A percentile compares a stretch with the other conserved stretches of the same genome.
Evolutionary conservation across 1,140 invertebrate species (phyloP).

Genomic region (Trissolcus basalis): DNA sequence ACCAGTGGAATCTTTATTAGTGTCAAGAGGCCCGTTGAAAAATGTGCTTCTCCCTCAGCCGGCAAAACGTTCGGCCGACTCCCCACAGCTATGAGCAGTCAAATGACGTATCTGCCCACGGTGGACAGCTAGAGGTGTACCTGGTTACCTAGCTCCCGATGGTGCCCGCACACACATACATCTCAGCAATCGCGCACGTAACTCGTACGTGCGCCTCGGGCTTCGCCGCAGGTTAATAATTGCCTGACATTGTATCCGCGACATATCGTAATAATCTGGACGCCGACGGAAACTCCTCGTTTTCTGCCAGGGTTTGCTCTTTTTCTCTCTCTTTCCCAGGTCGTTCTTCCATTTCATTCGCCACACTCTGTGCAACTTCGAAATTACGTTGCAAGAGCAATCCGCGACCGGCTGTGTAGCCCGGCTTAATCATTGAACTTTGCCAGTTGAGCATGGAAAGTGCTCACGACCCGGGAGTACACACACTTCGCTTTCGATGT

Average conservation of each 20-base stretch:
- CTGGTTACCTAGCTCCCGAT: slow-evolving; percentile 51
- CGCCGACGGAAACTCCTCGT: slow-evolving; percentile 43
- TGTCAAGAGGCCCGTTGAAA: slow-evolving; percentile 64
- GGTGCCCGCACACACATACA: slow-evolving; percentile 5
- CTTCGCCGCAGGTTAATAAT: slow-evolving; percentile 65
- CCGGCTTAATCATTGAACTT: slow-evolving; percentile 51
- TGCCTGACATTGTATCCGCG: slow-evolving; percentile 63
- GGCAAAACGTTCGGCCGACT: slow-evolving; percentile 58
- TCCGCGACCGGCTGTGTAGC: slow-evolving; percentile 21
- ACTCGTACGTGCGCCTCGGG: slow-evolving; percentile 19
- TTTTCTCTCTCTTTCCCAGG: slow-evolving; percentile 24
- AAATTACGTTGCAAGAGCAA: slow-evolving; percentile 38
- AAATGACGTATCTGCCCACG: slow-evolving; percentile 60
- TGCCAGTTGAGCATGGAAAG: slow-evolving; percentile 39
- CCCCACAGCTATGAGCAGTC: slow-evolving; percentile 56
- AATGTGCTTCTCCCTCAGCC: slow-evolving; percentile 55
- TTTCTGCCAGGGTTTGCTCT: slow-evolving; percentile 33
- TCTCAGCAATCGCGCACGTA: not conserved
- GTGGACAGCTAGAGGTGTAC: slow-evolving; percentile 54
- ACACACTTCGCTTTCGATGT: slow-evolving; percentile 40
- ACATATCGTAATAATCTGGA: slow-evolving; percentile 67
- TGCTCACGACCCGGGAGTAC: slow-evolving; percentile 7
- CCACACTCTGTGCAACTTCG: slow-evolving; percentile 13
- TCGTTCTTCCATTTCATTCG: slow-evolving; percentile 35
- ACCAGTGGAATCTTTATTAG: slow-evolving; percentile 65